phyloP scores from a whole-genome alignment of 2,797 vertebrate genomes.

The Peromyscus aztecus region DNA sequence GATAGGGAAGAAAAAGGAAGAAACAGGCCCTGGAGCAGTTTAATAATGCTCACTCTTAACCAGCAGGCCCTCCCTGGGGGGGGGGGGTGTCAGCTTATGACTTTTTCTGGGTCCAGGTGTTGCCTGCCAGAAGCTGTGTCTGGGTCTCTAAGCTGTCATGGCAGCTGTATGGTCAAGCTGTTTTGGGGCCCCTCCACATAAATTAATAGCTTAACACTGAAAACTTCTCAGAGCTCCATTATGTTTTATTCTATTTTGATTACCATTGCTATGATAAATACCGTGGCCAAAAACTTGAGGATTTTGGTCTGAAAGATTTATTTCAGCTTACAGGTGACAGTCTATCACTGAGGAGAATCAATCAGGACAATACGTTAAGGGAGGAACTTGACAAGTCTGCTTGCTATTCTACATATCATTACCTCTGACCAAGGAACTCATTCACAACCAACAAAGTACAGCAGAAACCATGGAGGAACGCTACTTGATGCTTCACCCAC shows the following conservation, averaged over 20 bases:
- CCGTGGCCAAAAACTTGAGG: too few relatives aligned
- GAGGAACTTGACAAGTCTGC: neutral
- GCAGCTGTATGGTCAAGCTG: too few relatives aligned
- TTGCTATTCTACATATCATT: neutral
- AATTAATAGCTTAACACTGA: neutral
- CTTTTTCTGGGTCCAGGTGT: too few relatives aligned
- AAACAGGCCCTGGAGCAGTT: neutral
- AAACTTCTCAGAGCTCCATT: neutral
- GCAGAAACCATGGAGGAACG: neutral
- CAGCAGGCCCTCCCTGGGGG: neutral
- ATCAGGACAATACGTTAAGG: neutral
- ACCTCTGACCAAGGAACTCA: neutral
- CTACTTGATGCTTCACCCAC: neutral
- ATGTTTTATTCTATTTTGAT: neutral
- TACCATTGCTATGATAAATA: neutral
- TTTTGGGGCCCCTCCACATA: neutral
- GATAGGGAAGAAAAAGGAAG: conserved; percentile 56
- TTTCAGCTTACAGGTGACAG: neutral
- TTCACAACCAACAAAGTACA: neutral
- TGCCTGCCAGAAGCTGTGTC: too few relatives aligned
- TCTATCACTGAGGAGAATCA: neutral
- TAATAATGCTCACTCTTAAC: conserved; percentile 57
- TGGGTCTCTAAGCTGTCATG: too few relatives aligned
- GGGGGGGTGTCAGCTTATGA: too few relatives aligned
- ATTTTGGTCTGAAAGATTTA: neutral